Percentiles rank a stretch among this genome's conserved stretches.
phyloP scores from a whole-genome alignment of 2,888 invertebrate species.

The Leuctra nigra region DNA sequence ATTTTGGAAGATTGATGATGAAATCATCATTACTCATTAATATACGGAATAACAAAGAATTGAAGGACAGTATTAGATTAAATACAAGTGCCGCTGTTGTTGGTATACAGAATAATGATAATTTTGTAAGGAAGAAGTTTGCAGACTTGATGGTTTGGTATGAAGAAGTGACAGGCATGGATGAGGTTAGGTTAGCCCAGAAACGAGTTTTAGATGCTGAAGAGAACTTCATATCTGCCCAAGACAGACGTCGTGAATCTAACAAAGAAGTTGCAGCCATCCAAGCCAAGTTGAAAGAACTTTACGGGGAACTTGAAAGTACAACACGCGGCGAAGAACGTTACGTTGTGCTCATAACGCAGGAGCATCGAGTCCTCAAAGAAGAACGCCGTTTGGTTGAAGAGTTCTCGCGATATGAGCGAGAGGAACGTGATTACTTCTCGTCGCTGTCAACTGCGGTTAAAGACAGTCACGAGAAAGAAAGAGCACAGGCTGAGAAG shows the following conservation, averaged over 20 bases:
- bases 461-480: constrained; percentile 75
- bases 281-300: constrained; percentile 57
- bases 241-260: constrained; percentile 56
- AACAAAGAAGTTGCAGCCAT: constrained; percentile 53
- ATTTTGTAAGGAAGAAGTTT: constrained; percentile 39
- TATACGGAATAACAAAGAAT: background rate
- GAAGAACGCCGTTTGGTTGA: constrained; percentile 45
- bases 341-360: constrained; percentile 65
- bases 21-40: background rate
- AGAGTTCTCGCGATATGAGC: constrained; percentile 58
- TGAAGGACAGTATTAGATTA: background rate
- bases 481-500: constrained; percentile 70
- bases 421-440: constrained; percentile 68
- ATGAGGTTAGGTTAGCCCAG: constrained; percentile 69
- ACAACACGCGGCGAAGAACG: constrained; percentile 69
- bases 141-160: constrained; percentile 52
- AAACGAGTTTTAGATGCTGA: constrained; percentile 63
- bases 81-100: background rate
- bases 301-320: constrained; percentile 69
- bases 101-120: constrained; percentile 18
- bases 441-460: constrained; percentile 66
- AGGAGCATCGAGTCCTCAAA: constrained; percentile 52
- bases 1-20: too few species aligned
- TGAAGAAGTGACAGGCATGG: constrained; percentile 68
- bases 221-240: constrained; percentile 57